These are phyloP conservation scores for Triops longicaudatus DNA, from an alignment of 1,140 invertebrate species.

Conservation along the genomic window DNA sequence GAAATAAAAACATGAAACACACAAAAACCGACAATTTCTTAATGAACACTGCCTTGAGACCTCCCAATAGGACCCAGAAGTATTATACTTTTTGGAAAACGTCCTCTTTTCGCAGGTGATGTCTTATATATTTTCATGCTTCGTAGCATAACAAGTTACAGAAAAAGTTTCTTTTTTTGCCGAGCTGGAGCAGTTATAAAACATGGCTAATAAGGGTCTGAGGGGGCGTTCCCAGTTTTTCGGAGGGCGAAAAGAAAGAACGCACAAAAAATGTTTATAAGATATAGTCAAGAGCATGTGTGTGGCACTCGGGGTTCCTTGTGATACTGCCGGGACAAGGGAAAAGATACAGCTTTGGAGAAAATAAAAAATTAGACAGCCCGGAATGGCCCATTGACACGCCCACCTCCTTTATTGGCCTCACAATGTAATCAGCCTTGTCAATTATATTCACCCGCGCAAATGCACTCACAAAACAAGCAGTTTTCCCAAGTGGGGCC, in stretches of 20 bases:
- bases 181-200: neutral
- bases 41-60: neutral
- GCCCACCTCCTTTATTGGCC: slow-evolving; percentile 5
- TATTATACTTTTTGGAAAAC: too few relatives aligned
- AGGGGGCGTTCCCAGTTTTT: neutral
- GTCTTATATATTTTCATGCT: too few relatives aligned
- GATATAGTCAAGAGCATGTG: neutral
- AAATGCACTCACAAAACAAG: neutral
- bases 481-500: neutral
- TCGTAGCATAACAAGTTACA: too few relatives aligned
- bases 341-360: neutral
- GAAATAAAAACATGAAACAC: neutral
- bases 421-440: slow-evolving; percentile 3
- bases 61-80: neutral
- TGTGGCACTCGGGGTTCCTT: neutral
- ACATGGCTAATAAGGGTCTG: neutral
- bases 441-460: slow-evolving; percentile 1
- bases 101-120: too few relatives aligned
- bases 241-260: neutral
- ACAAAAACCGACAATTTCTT: neutral
- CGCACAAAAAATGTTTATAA: neutral
- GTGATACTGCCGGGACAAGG: neutral
- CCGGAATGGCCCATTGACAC: neutral
- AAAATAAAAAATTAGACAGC: neutral
- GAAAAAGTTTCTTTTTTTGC: neutral